Evolutionary conservation across 2,113 vertebrate genomes (phyloP).

Genomic region (Scolopax mira): DNA sequence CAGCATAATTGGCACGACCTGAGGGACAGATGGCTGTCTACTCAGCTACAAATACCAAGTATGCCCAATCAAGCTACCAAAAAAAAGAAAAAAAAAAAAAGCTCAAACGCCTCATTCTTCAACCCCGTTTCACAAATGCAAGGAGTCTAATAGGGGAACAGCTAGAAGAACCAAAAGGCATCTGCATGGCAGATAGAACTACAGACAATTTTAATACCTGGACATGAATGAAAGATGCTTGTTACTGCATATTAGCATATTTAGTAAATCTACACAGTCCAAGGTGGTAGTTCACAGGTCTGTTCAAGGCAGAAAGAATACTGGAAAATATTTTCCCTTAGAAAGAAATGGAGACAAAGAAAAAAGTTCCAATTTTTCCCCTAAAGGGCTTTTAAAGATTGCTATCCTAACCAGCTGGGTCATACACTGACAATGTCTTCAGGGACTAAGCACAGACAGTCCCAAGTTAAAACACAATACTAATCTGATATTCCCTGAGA

Average conservation of each 20-base stretch:
- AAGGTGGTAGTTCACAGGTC: neutral
- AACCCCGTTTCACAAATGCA: neutral
- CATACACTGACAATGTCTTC: neutral
- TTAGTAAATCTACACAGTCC: neutral
- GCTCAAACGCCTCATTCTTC: neutral
- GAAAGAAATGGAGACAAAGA: neutral
- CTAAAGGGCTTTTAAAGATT: neutral
- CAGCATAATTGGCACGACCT: neutral
- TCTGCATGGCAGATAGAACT: neutral
- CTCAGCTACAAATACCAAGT: neutral
- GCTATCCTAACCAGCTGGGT: neutral
- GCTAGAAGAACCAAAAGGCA: neutral
- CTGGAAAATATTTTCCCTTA: neutral
- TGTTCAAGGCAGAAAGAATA: neutral
- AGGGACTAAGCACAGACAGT: neutral
- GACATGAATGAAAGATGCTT: neutral
- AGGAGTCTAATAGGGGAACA: neutral
- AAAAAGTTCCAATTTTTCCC: neutral
- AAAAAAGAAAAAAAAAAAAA: neutral
- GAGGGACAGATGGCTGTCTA: conserved; percentile 37
- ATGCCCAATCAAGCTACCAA: neutral
- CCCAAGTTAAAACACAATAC: neutral
- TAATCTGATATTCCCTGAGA: neutral
- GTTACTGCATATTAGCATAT: neutral
- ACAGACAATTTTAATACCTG: neutral